These are phyloP conservation scores for Lipophrys pholis DNA, from an alignment of 2,113 vertebrate species.

Conservation along the genomic window DNA sequence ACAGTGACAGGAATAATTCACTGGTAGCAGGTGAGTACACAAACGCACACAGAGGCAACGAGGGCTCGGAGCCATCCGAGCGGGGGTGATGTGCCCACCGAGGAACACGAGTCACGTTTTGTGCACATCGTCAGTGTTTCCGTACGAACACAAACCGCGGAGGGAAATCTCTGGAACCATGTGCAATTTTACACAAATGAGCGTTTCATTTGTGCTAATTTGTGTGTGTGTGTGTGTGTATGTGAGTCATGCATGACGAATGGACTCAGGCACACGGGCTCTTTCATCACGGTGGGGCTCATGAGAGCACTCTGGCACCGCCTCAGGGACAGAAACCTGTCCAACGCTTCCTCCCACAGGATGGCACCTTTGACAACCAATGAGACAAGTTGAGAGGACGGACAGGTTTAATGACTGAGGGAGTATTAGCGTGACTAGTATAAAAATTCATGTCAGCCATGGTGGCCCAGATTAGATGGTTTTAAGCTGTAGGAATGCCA, in stretches of 20 bases:
- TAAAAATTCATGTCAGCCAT: conserved; percentile 53
- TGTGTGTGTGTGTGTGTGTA: conserved; percentile 54
- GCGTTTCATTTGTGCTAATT: conserved; percentile 47
- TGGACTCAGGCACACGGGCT: conserved; percentile 40
- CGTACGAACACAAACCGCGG: conserved; percentile 15
- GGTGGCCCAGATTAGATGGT: conserved; percentile 59
- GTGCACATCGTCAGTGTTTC: conserved; percentile 28
- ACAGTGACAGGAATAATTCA: conserved; percentile 68
- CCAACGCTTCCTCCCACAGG: conserved; percentile 16
- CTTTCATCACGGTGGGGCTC: conserved; percentile 52
- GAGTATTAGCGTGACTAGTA: conserved; percentile 42
- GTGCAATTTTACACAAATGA: conserved; percentile 59
- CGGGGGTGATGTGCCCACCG: conserved; percentile 27
- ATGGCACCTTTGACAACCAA: conserved; percentile 37
- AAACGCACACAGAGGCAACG: conserved; percentile 21
- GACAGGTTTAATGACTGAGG: conserved; percentile 53
- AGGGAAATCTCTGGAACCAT: conserved; percentile 46
- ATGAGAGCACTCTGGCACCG: conserved; percentile 46
- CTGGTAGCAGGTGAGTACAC: conserved; percentile 55
- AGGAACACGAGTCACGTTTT: conserved; percentile 30
- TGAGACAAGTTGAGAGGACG: conserved; percentile 15
- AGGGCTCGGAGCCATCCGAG: not conserved
- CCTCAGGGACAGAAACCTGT: conserved; percentile 56
- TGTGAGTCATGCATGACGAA: conserved; percentile 65
- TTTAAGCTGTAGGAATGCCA: conserved; percentile 49